Evolutionary conservation across 2,888 invertebrate species (phyloP), one percentile per base, ranked within the genome.

Genomic region (Serrognathus titanus): DNA sequence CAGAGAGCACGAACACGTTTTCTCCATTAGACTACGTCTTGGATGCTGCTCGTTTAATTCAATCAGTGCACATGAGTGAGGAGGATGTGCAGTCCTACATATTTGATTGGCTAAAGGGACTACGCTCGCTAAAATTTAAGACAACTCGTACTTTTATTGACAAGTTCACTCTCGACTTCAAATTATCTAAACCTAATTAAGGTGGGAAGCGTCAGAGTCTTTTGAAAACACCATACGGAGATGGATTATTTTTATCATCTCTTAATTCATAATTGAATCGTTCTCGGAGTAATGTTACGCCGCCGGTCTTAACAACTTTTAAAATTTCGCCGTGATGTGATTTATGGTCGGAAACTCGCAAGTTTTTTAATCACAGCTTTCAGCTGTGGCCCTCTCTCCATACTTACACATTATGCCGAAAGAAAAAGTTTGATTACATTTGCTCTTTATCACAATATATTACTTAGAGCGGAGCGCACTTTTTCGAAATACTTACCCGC

Each of bases 1-100:
- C 62, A 59, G 57, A 56, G 62, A 57, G 50, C 41, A 11, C 13
- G 60, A 61, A 64, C 64, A 64, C 60, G 64, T 63, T 63, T 64
- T 63, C 64, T 64, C 62, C 64, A 64, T 64, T 64, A 64, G 60
- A 61, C 53, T 48, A 13, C 38, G 48, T 48, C 48, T 48, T 48
- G 38, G 38, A 48, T 35, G 48, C 36, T 48, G 48, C 48, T 35
- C 37, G 48, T 48, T 48, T 48, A 48, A 48, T 48, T 48, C 48
- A 37, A 48, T 48, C 48, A 37, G 48, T 48, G 37, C 37, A 48
- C 48, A 48, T 48, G 43, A 43, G 16, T 43, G 13, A 37, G 12
- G 38, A 37, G 16, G 48, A 48, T 35, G 37, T 13, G 48, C 12
- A 13, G 35, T 16, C 48, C 37, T 13, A 48, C 31, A 8, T 37